Evolutionary conservation across 2,113 vertebrate species (phyloP).

Genomic region (Aspidoscelis tigris): DNA sequence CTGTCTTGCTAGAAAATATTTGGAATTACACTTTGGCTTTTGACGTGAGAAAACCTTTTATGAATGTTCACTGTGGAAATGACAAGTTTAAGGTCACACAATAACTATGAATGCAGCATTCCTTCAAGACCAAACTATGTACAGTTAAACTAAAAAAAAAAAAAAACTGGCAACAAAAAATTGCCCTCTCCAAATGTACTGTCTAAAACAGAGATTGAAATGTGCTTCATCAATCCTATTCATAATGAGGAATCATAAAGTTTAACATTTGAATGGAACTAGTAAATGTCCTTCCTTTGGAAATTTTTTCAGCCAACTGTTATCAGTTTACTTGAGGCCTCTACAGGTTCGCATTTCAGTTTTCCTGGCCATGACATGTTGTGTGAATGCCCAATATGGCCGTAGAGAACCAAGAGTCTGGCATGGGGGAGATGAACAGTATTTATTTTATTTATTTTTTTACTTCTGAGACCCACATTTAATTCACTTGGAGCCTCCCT

Average conservation of each 20-base stretch:
- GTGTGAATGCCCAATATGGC: too few relatives aligned
- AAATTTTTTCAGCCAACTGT: too few relatives aligned
- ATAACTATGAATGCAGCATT: neutral
- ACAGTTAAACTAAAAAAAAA: neutral
- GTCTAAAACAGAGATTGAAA: neutral
- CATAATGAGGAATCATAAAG: neutral
- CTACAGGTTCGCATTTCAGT: too few relatives aligned
- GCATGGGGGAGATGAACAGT: too few relatives aligned
- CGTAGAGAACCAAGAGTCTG: too few relatives aligned
- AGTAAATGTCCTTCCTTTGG: neutral
- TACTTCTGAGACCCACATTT: too few relatives aligned
- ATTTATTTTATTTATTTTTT: too few relatives aligned
- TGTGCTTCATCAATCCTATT: neutral
- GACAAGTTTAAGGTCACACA: slow-evolving; percentile 10
- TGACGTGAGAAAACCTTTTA: neutral
- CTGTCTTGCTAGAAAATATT: slow-evolving; percentile 15
- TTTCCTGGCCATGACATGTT: too few relatives aligned
- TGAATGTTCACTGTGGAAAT: neutral
- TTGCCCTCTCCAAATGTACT: neutral
- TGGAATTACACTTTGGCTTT: slow-evolving; percentile 12
- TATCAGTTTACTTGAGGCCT: neutral
- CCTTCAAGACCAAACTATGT: neutral
- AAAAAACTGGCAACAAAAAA: neutral
- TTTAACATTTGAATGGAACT: neutral
- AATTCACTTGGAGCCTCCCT: too few relatives aligned